Evolutionary conservation across 92 coral and sea anemone genomes (phyloP).

Genomic region (Epizoanthus fatuus): DNA sequence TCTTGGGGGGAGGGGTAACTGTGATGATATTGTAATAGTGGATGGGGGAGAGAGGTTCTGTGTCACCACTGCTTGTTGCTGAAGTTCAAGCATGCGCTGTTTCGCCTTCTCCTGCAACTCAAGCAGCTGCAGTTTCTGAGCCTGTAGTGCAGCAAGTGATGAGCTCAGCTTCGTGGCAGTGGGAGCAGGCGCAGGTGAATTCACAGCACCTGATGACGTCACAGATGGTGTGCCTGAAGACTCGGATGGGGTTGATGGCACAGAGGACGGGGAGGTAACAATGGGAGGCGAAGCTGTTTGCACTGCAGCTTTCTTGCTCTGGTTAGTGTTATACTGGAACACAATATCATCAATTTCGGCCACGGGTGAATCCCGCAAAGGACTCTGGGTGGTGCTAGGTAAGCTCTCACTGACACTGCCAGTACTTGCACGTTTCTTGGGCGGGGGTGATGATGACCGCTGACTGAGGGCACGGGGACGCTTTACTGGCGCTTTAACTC

Average conservation of each 20-base stretch:
- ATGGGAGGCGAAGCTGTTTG: constrained; percentile 55
- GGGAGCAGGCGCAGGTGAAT: constrained; percentile 22
- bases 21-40: neutral
- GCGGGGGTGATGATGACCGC: constrained; percentile 81
- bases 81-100: constrained; percentile 66
- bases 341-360: constrained; percentile 98
- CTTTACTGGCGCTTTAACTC: constrained; percentile 79
- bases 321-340: constrained; percentile 85
- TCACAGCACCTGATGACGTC: constrained; percentile 49
- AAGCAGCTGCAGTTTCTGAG: constrained; percentile 69
- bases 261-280: constrained; percentile 65
- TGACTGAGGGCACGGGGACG: constrained; percentile 89
- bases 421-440: constrained; percentile 74
- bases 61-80: constrained; percentile 34
- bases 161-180: neutral
- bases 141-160: constrained; percentile 53
- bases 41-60: neutral
- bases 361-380: constrained; percentile 87
- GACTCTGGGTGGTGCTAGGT: constrained; percentile 62
- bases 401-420: constrained; percentile 65
- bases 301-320: constrained; percentile 70
- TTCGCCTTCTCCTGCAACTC: constrained; percentile 77
- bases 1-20: constrained; percentile 15
- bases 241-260: constrained; percentile 72
- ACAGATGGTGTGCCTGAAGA: constrained; percentile 70